Base-by-base conservation (phyloP, 2,888 invertebrate genomes). In the Patella ulyssiponensis region DNA sequence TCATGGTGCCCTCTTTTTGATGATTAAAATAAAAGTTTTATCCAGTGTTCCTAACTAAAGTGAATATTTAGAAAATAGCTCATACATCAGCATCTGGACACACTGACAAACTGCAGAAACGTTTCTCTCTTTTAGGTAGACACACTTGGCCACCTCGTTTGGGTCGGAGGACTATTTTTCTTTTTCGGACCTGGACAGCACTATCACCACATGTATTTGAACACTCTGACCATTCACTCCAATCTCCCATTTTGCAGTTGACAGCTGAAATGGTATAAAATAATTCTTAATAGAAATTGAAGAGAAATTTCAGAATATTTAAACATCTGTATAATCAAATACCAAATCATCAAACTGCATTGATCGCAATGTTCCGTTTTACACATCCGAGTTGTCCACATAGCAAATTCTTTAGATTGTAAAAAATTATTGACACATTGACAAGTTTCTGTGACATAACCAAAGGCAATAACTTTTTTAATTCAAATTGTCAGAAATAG, bases 221-320 rank as follows among this genome's bases (percentile, higher is more conserved):
- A 82, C 93, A 93, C 3, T 90, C 84, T 1, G 92, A 89, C 93
- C 93, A 93, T 20, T 91, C 89, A 9, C 91, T 88, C 93, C 93
- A 93, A 0, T 89, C 89, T 15, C 85, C 84, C 78, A 91, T 83
- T 75, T 84, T 80, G 78, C 91, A 91, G 80, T 88, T 84, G 69
- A 86, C 78, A 20, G 89, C 90, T 90, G 84, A 44, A 78, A 80
- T 71, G 51, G 9, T n/a, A 44, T 52, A 17, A 75, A 51, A 17
- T 9, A 69, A 72, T 15, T 23, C 14, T 33, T 15, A 3, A n/a
- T 9, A 70, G 27, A 33, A 70, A 44, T 3, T 12, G 5, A 2
- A 17, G 23, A n/a, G 15, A 3, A 11, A 14, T 27, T 1, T 58
- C 14, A 20, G n/a, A 11, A 44, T 77, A 56, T 74, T 5, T 54